phyloP scores from a whole-genome alignment of 2,888 invertebrate species.

The Parascotia fuliginaria region DNA sequence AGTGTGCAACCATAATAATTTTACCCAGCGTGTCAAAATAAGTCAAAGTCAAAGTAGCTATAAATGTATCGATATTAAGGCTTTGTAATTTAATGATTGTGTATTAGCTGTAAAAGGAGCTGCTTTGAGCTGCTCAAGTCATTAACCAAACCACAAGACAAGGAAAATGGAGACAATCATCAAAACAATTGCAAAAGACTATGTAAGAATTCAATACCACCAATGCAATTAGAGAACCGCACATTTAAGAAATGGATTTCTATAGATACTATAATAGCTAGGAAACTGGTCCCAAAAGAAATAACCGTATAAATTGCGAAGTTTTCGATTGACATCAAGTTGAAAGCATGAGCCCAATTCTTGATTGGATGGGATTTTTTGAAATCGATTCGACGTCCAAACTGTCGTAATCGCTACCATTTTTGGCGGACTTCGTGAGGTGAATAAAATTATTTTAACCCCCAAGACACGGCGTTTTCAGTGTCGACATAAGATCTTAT shows the following conservation, averaged over 20 bases:
- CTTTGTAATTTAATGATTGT: no score
- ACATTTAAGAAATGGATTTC: neutral
- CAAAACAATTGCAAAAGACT: no score
- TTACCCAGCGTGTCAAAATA: no score
- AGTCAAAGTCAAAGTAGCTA: no score
- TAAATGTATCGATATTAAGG: no score
- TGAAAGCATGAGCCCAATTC: slow-evolving; percentile 31
- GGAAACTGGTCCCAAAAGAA: slow-evolving; percentile 20
- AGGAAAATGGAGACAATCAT: no score
- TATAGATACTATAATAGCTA: slow-evolving; percentile 3
- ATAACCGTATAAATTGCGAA: slow-evolving; percentile 28
- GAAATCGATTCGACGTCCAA: slow-evolving; percentile 44
- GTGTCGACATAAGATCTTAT: slow-evolving; percentile 49
- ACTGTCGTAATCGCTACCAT: slow-evolving; percentile 42
- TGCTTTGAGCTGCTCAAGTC: no score
- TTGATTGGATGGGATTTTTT: slow-evolving; percentile 48
- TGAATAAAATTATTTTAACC: slow-evolving; percentile 54
- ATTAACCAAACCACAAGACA: no score
- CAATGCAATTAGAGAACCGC: neutral
- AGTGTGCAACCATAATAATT: neutral
- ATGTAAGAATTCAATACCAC: no score
- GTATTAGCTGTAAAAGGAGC: no score
- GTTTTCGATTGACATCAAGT: slow-evolving; percentile 14
- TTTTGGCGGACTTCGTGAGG: slow-evolving; percentile 49
- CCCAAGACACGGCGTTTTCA: slow-evolving; percentile 26